Evolutionary conservation across 2,113 vertebrate genomes (phyloP).

Genomic region (Synchiropus splendidus): DNA sequence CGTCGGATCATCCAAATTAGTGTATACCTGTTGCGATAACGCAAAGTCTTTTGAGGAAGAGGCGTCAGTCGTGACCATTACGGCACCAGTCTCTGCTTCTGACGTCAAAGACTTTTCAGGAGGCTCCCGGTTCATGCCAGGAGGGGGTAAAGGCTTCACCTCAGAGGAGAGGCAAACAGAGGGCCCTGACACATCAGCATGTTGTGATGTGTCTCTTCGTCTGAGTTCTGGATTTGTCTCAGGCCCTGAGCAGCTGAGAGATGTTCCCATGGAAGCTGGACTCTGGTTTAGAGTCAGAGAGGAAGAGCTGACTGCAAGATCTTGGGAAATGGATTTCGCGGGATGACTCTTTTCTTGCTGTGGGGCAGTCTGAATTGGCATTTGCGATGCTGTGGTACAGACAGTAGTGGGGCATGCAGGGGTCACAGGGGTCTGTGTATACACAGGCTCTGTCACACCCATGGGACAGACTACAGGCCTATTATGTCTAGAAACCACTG

Average conservation of each 20-base stretch:
- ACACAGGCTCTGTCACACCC: constrained; percentile 6
- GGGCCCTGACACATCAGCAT: constrained; percentile 20
- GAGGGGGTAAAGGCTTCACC: constrained; percentile 28
- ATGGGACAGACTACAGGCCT: constrained; percentile 15
- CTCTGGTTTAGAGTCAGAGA: constrained; percentile 23
- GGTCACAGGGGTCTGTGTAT: constrained; percentile 11
- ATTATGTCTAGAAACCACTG: constrained; percentile 24
- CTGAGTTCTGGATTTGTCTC: constrained; percentile 40
- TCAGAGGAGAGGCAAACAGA: constrained; percentile 31
- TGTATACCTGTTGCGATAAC: constrained; percentile 69
- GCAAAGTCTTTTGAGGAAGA: constrained; percentile 65
- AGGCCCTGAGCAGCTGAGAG: constrained; percentile 13
- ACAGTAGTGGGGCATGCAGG: constrained; percentile 14
- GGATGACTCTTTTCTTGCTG: no score
- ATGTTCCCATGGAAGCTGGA: constrained; percentile 12
- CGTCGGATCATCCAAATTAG: constrained; percentile 73
- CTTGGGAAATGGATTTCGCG: no score
- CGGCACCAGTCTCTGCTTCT: constrained; percentile 28
- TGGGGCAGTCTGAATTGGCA: background rate
- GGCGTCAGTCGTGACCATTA: constrained; percentile 52
- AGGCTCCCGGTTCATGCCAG: constrained; percentile 26
- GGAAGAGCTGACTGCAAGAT: no score
- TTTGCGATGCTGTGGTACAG: constrained; percentile 14
- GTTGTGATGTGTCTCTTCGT: constrained; percentile 36
- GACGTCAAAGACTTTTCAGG: constrained; percentile 21